Base-by-base conservation (phyloP, 1,140 invertebrate genomes). In the Belonocnema kinseyi region DNA sequence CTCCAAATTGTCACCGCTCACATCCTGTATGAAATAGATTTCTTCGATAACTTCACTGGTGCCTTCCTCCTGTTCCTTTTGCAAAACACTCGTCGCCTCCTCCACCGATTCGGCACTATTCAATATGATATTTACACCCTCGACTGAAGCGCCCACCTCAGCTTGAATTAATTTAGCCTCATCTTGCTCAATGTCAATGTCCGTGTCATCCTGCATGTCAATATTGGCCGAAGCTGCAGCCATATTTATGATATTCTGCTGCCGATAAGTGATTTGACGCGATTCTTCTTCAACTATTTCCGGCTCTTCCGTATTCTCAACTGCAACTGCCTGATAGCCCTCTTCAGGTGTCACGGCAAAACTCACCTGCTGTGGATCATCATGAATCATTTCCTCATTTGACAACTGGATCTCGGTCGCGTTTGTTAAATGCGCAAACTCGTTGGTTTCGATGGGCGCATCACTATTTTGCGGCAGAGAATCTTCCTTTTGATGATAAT, bases 21-120 rank as follows among this genome's bases (percentile, higher is more conserved):
- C 61, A 66, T 66, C 61, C n/a, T 66, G 61, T 46, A 66, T 66
- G 40, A 66, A 66, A 66, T 66, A 66, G 14, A 66, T 66, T 8
- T 66, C 61, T 66, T 66, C 61, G 17, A 66, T 66, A 66, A 66
- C 61, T 66, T 66, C 61, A 40, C 61, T 40, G 13, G 61, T 13
- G 10, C 10, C 12, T 46, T 66, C 61, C 6, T 66, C 61, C 40
- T 16, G 21, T 21, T 1, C 54, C n/a, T 66, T 66, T 40, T 40
- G 4, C 16, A 66, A 40, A 12, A 40, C 16, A n/a, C 10, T 33
- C 26, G 10, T n/a, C n/a, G n/a, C n/a, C n/a, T n/a, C 40, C 8
- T 46, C 14, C 10, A 40, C 26, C 21, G 40, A 40, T 66, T 66
- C 61, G 16, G n/a, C 33, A 8, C 16, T 66, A 26, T 33, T 13